Evolutionary conservation across 2,113 vertebrate genomes (phyloP).

Genomic region (Albula glossodonta): DNA sequence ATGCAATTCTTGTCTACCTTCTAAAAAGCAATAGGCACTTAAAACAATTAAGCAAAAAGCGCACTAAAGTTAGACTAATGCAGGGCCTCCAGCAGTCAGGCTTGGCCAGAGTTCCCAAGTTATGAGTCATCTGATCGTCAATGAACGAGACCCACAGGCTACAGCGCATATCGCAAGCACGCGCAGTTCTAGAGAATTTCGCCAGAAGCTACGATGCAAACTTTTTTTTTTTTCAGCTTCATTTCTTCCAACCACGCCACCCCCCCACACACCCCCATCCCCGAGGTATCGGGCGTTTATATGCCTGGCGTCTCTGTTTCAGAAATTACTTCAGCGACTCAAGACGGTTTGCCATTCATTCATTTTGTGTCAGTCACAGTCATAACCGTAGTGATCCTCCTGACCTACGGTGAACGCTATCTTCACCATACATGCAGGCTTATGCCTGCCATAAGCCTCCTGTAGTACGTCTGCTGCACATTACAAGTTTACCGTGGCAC

Average conservation of each 20-base stretch:
- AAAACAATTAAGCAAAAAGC: neutral
- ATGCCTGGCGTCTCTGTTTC: constrained; percentile 51
- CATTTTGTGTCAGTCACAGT: constrained; percentile 45
- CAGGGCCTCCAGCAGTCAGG: too few relatives aligned
- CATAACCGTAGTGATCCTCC: constrained; percentile 61
- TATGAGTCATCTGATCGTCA: constrained; percentile 31
- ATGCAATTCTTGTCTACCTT: neutral
- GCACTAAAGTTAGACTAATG: neutral
- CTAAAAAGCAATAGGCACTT: neutral
- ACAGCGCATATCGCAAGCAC: constrained; percentile 35
- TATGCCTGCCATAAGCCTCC: constrained; percentile 28
- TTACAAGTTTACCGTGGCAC: too few relatives aligned
- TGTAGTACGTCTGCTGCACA: too few relatives aligned
- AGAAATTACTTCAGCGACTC: constrained; percentile 57
- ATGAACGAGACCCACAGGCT: constrained; percentile 44
- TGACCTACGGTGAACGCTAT: constrained; percentile 54
- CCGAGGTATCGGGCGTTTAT: constrained; percentile 29
- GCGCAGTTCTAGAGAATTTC: constrained; percentile 57
- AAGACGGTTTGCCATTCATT: constrained; percentile 59
- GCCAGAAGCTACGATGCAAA: neutral
- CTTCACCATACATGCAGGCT: constrained; percentile 45
- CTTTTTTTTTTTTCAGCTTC: constrained; percentile 24
- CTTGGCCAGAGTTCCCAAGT: constrained; percentile 36
- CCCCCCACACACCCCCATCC: too few relatives aligned
- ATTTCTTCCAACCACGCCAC: constrained; percentile 62